These are phyloP conservation scores for Palythoa grandis DNA, from an alignment of 92 coral and sea anemone genomes.

Conservation along the genomic window DNA sequence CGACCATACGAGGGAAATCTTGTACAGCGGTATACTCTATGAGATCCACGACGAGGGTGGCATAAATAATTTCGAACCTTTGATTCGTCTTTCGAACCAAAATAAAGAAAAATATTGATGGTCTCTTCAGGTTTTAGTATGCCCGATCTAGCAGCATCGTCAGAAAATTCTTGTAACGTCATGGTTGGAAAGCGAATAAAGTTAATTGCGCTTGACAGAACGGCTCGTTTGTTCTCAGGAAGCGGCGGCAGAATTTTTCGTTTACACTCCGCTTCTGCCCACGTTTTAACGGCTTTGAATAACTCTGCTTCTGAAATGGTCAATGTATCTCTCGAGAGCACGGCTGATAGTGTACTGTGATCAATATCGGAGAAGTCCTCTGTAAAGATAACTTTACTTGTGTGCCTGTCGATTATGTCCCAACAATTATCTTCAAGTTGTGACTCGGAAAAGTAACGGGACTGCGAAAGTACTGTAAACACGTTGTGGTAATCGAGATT, in stretches of 20 bases:
- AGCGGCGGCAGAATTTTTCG: constrained; percentile 60
- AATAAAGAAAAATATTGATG: constrained; percentile 70
- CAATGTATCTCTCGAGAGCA: constrained; percentile 74
- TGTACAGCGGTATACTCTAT: constrained; percentile 71
- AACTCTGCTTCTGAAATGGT: constrained; percentile 79
- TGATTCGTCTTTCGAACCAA: constrained; percentile 79
- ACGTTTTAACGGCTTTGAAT: constrained; percentile 75
- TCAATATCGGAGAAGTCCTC: constrained; percentile 76
- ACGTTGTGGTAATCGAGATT: constrained; percentile 83
- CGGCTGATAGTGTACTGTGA: constrained; percentile 75
- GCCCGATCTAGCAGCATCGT: constrained; percentile 87
- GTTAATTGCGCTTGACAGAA: constrained; percentile 72
- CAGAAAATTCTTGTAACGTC: constrained; percentile 83
- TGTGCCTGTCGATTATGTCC: constrained; percentile 86
- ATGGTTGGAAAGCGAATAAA: constrained; percentile 83
- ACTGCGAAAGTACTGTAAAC: constrained; percentile 79
- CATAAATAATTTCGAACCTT: constrained; percentile 74
- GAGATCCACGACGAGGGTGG: constrained; percentile 74
- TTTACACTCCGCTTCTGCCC: constrained; percentile 84
- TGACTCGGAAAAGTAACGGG: constrained; percentile 79
- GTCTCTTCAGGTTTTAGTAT: constrained; percentile 82
- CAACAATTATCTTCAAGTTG: constrained; percentile 85
- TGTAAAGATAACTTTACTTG: constrained; percentile 68
- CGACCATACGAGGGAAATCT: constrained; percentile 67
- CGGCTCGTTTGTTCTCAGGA: constrained; percentile 79